Evolutionary conservation across 1,140 invertebrate genomes (phyloP), one percentile per base, ranked within the genome.

Genomic region (Papilio helenus): DNA sequence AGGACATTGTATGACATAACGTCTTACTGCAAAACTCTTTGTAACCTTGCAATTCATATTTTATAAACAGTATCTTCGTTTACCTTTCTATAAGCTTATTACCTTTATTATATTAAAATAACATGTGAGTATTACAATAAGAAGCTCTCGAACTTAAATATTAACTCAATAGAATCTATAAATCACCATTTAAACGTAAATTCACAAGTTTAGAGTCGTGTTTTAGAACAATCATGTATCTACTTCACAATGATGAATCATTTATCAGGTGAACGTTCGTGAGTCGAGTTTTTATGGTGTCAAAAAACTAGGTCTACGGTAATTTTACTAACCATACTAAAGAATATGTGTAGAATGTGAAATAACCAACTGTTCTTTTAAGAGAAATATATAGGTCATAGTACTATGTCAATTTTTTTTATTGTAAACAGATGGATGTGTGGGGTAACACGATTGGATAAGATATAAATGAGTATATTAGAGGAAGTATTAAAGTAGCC

Each of bases 271-370:
- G 61, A 29, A 68, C 26, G 61, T 68, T 26, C 26, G 18, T 29
- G 2, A 9, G 23, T 26, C 58, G 26, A 29, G 26, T 29, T 34
- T 68, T 29, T 68, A 68, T 68, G 61, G 23, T 29, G 26, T 68
- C 26, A 68, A 68, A 68, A 61, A 68, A 68, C 23, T 68, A 68
- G 61, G 61, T 68, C 26, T 68, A 34, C 26, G 61, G 61, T 68
- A 68, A 68, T 29, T 68, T 68, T 29, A 68, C 23, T 68, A 29
- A 68, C 26, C 61, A 16, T 68, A 68, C 26, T 29, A 68, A 55
- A 55, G 14, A n/a, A 55, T n/a, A 10, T 55, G 51, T 20, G 51
- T 55, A 20, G 51, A 55, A 55, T 55, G 51, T 55, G 18, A 55
- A 55, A 46, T 46, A 46, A 46, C 44, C 44, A 46, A 39, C 34